These are phyloP conservation scores for Hylaeus anthracinus DNA, from an alignment of 1,140 invertebrate genomes.

Conservation along the genomic window DNA sequence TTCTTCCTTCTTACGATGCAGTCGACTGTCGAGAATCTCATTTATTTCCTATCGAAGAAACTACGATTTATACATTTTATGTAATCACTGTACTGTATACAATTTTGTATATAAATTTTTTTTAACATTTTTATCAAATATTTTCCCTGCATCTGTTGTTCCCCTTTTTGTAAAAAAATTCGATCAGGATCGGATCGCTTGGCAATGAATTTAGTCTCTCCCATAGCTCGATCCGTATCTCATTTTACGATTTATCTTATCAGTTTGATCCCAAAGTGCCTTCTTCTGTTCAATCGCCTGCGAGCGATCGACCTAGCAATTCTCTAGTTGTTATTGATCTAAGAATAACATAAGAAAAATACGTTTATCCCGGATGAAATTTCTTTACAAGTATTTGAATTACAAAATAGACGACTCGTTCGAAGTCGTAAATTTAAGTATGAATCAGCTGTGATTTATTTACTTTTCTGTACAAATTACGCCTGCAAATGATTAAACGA, in stretches of 20 bases:
- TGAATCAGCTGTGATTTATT: too few species aligned
- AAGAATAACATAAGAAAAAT: not conserved
- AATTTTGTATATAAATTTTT: too few species aligned
- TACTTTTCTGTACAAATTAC: too few species aligned
- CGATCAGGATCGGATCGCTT: not conserved
- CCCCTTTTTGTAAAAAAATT: too few species aligned
- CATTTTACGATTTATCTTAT: constrained; percentile 4
- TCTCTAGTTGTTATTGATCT: not conserved
- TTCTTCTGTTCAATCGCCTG: not conserved
- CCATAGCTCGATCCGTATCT: not conserved
- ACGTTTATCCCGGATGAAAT: not conserved
- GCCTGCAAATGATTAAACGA: too few species aligned
- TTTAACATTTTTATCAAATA: too few species aligned
- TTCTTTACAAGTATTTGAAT: not conserved
- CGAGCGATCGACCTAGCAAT: not conserved
- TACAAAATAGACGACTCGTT: not conserved
- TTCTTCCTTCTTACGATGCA: too few species aligned
- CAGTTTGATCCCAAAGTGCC: not conserved
- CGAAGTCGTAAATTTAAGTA: not conserved
- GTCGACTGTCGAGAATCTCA: too few species aligned
- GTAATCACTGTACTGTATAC: too few species aligned
- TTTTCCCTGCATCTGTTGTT: too few species aligned
- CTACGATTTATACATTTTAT: too few species aligned
- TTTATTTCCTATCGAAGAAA: too few species aligned
- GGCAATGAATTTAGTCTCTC: not conserved